Base-by-base conservation (phyloP, 2,113 vertebrate genomes). In the Tretioscincus oriximinensis region DNA sequence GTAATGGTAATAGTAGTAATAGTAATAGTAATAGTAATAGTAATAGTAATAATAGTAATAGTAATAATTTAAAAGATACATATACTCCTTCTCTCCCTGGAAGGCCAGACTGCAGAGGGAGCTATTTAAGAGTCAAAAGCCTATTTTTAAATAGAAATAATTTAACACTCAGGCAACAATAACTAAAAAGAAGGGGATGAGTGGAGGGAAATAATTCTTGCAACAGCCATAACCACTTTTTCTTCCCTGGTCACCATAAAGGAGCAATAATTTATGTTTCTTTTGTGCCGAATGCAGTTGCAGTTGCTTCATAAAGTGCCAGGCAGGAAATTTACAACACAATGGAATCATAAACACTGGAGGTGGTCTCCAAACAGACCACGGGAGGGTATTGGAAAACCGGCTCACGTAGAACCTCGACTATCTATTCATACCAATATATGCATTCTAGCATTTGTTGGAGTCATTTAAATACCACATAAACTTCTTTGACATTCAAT, bases 401-500 rank as follows among this genome's bases (percentile, higher is more conserved):
- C 5, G 0, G 24, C 45, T 63, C 0, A 0, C 60, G 21, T 66
- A 28, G 6, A 72, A 4, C 22, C 31, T 4, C 9, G 29, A 41
- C 64, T 65, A 1, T 81, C 80, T 72, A 84, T 87, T 73, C 88
- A 81, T 84, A 84, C 76, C 78, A 35, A 85, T 79, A 83, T 88
- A 41, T 86, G 83, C 82, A 80, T 81, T 80, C 78, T 87, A 75
- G 7, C 45, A 35, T 87, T 79, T 72, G 31, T 82, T 82, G 54
- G 74, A 80, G 77, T 86, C 88, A 76, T 72, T 78, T 81, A 88
- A 89, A 84, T 35, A 75, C 73, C 65, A 84, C 73, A 89, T 82
- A 88, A 91, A 88, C 76, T 80, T 90, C 85, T 86, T 58, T 82
- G 85, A 84, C 67, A 78, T 58, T 86, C 83, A 88, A 87, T 90